Evolutionary conservation across 2,113 vertebrate genomes (phyloP), one percentile per base, ranked within the genome.

Genomic region (Piprites chloris): DNA sequence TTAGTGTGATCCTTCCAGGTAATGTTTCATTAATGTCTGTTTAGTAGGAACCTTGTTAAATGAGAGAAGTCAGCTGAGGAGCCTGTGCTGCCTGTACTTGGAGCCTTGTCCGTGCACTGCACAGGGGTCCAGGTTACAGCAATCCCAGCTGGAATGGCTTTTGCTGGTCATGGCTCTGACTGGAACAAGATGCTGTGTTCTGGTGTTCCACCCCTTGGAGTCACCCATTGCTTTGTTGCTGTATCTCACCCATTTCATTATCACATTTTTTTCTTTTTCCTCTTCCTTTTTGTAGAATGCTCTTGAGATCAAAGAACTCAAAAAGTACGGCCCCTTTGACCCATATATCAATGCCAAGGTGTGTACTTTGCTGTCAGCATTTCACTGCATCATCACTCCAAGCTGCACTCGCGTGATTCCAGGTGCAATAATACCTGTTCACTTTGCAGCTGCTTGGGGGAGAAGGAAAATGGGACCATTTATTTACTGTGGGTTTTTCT

Each of bases 281-380:
- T 98, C 98, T 97, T 99, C 97, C 98, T 98, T 98, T 98, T 99
- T 98, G 97, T 99, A 99, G 99, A 99, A 98, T 99, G 98, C 98
- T 99, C 98, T 99, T 99, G 99, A 99, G 97, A 98, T 98, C 98
- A 99, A 98, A 99, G 99, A 99, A 98, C 98, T 99, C 99, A 99
- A 99, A 99, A 99, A 99, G 98, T 99, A 99, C 98, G 99, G 99
- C 98, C 99, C 99, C 97, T 99, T 99, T 99, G 99, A 99, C 98
- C 99, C 99, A 97, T 99, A 99, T 99, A 99, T 99, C 99, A 99
- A 99, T 98, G 99, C 99, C 98, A 99, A 99, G 99, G 99, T 99
- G 99, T 99, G 99, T 99, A 99, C 98, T 97, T 97, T 92, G 96
- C 96, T 97, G 97, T 90, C 96, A 98, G 97, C 96, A 95, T 96